These are phyloP conservation scores for Chlorospingus flavigularis DNA, from an alignment of 2,797 vertebrate genomes.

Conservation along the genomic window DNA sequence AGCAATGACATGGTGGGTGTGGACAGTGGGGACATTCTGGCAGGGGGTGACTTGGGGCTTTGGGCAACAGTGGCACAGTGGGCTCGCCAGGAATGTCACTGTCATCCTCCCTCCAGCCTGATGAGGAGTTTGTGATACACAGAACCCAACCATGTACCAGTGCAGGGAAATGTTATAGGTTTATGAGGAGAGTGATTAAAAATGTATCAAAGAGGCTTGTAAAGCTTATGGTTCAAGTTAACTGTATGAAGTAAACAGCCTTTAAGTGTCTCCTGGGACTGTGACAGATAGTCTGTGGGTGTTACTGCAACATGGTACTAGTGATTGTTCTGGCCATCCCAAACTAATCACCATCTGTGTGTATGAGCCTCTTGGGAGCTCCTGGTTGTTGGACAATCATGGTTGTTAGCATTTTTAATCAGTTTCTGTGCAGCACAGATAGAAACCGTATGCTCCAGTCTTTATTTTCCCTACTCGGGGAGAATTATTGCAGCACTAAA, in stretches of 20 bases:
- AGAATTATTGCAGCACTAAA: slow-evolving; percentile 59
- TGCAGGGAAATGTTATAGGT: slow-evolving; percentile 67
- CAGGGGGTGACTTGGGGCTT: not conserved
- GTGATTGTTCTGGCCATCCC: slow-evolving; percentile 82
- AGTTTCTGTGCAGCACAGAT: slow-evolving; percentile 77
- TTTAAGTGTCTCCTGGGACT: slow-evolving; percentile 79
- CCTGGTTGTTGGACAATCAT: slow-evolving; percentile 81
- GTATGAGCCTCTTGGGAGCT: slow-evolving; percentile 77
- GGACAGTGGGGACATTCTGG: rapidly evolving
- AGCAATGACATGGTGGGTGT: not conserved
- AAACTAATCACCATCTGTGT: slow-evolving; percentile 86
- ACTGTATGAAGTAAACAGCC: slow-evolving; percentile 82
- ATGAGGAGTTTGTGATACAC: not conserved
- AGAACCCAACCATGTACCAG: slow-evolving; percentile 24
- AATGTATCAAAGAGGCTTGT: slow-evolving; percentile 82
- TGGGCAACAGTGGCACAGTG: not conserved
- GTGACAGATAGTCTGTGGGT: slow-evolving; percentile 83
- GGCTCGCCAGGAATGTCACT: rapidly evolving
- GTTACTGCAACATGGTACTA: slow-evolving; percentile 79
- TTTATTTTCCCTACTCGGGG: slow-evolving; percentile 69
- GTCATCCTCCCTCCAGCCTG: not conserved
- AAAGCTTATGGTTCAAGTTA: slow-evolving; percentile 85
- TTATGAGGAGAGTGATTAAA: slow-evolving; percentile 82
- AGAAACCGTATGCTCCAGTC: slow-evolving; percentile 78
- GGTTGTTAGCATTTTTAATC: slow-evolving; percentile 85